Evolutionary conservation across 2,888 invertebrate species (phyloP), one percentile per base, ranked within the genome.

Genomic region (Apotomis capreana): DNA sequence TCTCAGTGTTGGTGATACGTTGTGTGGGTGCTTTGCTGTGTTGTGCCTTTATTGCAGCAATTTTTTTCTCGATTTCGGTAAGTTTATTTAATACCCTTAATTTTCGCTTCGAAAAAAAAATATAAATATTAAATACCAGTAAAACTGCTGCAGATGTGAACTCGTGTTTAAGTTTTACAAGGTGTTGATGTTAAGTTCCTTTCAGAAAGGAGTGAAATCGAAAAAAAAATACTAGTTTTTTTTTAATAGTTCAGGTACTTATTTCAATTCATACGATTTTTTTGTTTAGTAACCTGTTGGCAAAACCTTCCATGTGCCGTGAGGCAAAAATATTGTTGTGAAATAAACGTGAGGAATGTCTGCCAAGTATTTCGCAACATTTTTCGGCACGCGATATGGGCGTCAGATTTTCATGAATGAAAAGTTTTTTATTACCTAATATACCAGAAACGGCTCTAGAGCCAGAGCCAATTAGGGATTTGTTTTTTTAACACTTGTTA

Each of bases 21-120:
- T 52, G 55, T 67, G 49, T 65, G 36, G 57, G 61, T 67, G 61
- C 6, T 49, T 8, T 49, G 36, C 40, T 62, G 67, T 62, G n/a
- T 8, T 12, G 13, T 40, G 10, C 52, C 26, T 71, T 61, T 62
- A 67, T 67, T 71, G 71, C 67, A 67, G 52, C 68, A 51, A 13
- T 57, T 44, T 68, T 68, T 71, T 57, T 58, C 55, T 46, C 13
- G 5, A 40, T 58, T 67, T 26, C 55, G 71, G 71, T 71, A 57
- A 68, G 71, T 68, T 67, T 57, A 10, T 40, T 64, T 26, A 13
- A 10, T 65, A 65, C 70, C 70, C 70, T 4, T 51, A 61, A 52
- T 40, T 49, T 12, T 57, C n/a, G 6, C n/a, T 36, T 46, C 46
- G 46, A 36, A 46, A 26, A 59, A 59, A 36, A 6, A 37, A 36